Base-by-base conservation (phyloP, 2,888 invertebrate genomes). In the Ornithoptera priamus region DNA sequence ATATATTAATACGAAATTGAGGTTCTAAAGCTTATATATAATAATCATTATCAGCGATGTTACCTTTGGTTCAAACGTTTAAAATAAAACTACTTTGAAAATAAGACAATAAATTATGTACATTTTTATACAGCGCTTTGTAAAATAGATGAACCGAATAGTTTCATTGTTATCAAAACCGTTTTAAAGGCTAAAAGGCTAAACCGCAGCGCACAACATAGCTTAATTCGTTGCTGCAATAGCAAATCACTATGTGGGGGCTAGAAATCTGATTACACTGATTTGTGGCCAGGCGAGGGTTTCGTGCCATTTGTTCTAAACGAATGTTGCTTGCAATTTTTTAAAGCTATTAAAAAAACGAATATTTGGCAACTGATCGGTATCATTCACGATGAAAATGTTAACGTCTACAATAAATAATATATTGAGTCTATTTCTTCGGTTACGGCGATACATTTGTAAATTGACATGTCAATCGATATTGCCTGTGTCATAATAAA, bases 181-280 rank as follows among this genome's bases (percentile, higher is more conserved):
- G 22, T 58, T 20, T 15, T 56, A 58, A 58, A 58, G 57, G 57
- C 22, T 58, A 22, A 22, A 58, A 58, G 57, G 57, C 57, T 58
- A 53, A 70, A 67, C 63, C 67, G 68, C 64, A 66, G 71, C 65
- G 58, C 65, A 62, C 65, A 71, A 69, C 62, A 62, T 71, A 70
- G 65, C 67, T 64, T 73, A 74, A 79, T 81, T 80, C 78, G 79
- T 80, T 87, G 83, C 87, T 81, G 87, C 89, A 90, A 90, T 90
- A 89, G 89, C 85, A 74, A 71, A 73, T 74, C 75, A 75, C 74
- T 67, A 71, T 71, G 73, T 82, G 84, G 82, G 81, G 85, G 84
- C 81, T 85, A 85, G 81, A 85, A 89, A 90, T 90, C 86, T 87
- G 90, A 91, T 90, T 90, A 88, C 87, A 80, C 87, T 90, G 89